Percentiles rank a stretch among this genome's conserved stretches.
Conservation (phyloP, 1,140 invertebrate genomes). For the Andricus grossulariae region DNA sequence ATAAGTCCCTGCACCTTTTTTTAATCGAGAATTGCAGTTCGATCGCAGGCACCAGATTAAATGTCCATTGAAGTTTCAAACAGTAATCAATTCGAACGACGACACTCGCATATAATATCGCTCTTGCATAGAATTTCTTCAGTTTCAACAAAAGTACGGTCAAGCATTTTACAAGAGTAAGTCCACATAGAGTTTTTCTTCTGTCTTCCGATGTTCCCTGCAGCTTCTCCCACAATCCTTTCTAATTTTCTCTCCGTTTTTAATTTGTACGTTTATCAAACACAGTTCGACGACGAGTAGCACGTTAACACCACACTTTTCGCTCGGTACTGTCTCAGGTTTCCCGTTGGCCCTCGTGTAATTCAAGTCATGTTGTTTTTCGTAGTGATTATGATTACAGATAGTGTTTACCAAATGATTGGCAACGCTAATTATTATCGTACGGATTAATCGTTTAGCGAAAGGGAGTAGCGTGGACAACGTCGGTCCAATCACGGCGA, state of each 20-base stretch:
- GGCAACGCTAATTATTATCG: slow-evolving; percentile 68
- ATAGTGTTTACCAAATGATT: slow-evolving; percentile 63
- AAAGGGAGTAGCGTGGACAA: slow-evolving; percentile 55
- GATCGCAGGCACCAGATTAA: slow-evolving; percentile 70
- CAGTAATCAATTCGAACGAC: slow-evolving; percentile 68
- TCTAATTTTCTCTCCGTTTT: slow-evolving; percentile 40
- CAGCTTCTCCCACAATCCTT: slow-evolving; percentile 35
- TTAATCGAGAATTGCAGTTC: slow-evolving; percentile 40
- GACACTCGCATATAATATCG: slow-evolving; percentile 69
- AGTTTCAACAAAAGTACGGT: slow-evolving; percentile 73
- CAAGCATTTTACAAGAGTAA: slow-evolving; percentile 71
- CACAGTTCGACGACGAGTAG: slow-evolving; percentile 69
- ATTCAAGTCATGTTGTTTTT: slow-evolving; percentile 57
- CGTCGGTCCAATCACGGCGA: slow-evolving; percentile 55
- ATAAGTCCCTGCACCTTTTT: slow-evolving; percentile 60
- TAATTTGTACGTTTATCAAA: slow-evolving; percentile 71
- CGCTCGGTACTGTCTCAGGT: slow-evolving; percentile 41
- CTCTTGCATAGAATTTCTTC: slow-evolving; percentile 72
- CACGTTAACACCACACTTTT: slow-evolving; percentile 65
- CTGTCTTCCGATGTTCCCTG: slow-evolving; percentile 8
- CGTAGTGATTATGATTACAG: slow-evolving; percentile 63
- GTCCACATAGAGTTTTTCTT: slow-evolving; percentile 60
- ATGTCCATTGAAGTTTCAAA: slow-evolving; percentile 67
- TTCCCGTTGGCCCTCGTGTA: slow-evolving; percentile 40
- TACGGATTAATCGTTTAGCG: slow-evolving; percentile 67